These are phyloP conservation scores for Cyclophora albipunctata DNA, from an alignment of 2,888 invertebrate species.

Conservation along the genomic window DNA sequence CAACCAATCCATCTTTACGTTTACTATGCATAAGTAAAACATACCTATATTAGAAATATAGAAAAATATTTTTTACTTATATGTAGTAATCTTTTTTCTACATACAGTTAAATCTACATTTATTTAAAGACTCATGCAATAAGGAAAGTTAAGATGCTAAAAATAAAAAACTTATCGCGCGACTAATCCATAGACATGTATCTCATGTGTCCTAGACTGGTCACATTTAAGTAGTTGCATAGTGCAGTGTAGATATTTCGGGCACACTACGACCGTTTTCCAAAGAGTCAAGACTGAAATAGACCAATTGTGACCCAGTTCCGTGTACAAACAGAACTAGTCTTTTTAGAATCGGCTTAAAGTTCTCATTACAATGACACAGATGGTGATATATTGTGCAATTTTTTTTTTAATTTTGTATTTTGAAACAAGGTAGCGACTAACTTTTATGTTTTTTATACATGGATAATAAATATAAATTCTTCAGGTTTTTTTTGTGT, in stretches of 20 bases:
- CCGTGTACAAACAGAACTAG: conserved; percentile 29
- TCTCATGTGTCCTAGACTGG: conserved; percentile 29
- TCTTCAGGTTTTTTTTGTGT: too few species aligned
- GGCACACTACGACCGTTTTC: conserved; percentile 52
- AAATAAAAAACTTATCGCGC: too few species aligned
- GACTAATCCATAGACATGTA: not conserved
- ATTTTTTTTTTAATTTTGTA: conserved; percentile 7
- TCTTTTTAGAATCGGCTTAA: conserved; percentile 18
- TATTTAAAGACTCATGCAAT: too few species aligned
- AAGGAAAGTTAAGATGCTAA: too few species aligned
- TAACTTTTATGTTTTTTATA: not conserved
- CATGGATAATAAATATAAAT: too few species aligned
- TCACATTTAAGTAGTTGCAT: conserved; percentile 40
- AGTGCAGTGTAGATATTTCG: conserved; percentile 62
- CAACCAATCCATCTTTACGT: too few species aligned
- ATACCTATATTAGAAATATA: too few species aligned
- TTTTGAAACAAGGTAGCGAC: conserved; percentile 5
- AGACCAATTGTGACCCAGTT: conserved; percentile 63
- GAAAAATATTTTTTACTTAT: too few species aligned
- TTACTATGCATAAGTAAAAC: too few species aligned
- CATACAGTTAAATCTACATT: too few species aligned
- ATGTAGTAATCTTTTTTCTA: too few species aligned
- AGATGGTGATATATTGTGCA: conserved; percentile 12
- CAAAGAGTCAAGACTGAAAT: conserved; percentile 54
- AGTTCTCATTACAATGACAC: conserved; percentile 13